Base-by-base conservation (phyloP, 2,113 vertebrate genomes). In the Malurus melanocephalus region DNA sequence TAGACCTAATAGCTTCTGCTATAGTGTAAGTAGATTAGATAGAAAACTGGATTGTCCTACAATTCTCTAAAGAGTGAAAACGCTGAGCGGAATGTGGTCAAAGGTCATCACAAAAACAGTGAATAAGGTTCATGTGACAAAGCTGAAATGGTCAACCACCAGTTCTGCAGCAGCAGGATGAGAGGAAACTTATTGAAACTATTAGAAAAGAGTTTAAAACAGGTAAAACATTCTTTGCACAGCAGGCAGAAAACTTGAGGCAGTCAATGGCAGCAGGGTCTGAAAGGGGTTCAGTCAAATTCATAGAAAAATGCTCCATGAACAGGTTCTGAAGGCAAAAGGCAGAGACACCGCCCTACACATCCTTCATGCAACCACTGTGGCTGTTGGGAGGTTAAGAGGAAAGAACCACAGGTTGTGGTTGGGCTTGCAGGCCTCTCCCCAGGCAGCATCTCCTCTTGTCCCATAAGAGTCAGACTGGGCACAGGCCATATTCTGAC, bases 381-480 rank as follows among this genome's bases (percentile, higher is more conserved):
- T 30, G 55, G 26, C 7, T 76, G 27, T 22, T 61, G 59, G n/a
- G 30, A 79, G 45, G 6, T 4, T 46, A 42, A 72, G 0, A 1
- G 11, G 8, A 55, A 82, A 60, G 20, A 6, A 75, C 15, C 22
- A 64, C 33, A 45, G 20, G 56, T 49, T 3, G 9, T 18, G 20
- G 2, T 3, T 56, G 46, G 45, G 10, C 17, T 81, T 60, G 32
- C 21, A 81, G 45, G 14, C 5, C 14, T 74, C 76, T 89, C 67
- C 67, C n/a, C 59, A 72, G n/a, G 23, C 8, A 64, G 9, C 17
- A 45, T 45, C 27, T 69, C 38, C 46, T 51, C 12, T 32, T 52
- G 55, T 30, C 20, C 30, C 1, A 0, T 1, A 24, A 24, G 24
- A 56, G 19, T 8, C 7, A 32, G 38, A 16, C 42, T 62, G 42